phyloP scores from a whole-genome alignment of 2,888 invertebrate species.

The Epinotia nisella region DNA sequence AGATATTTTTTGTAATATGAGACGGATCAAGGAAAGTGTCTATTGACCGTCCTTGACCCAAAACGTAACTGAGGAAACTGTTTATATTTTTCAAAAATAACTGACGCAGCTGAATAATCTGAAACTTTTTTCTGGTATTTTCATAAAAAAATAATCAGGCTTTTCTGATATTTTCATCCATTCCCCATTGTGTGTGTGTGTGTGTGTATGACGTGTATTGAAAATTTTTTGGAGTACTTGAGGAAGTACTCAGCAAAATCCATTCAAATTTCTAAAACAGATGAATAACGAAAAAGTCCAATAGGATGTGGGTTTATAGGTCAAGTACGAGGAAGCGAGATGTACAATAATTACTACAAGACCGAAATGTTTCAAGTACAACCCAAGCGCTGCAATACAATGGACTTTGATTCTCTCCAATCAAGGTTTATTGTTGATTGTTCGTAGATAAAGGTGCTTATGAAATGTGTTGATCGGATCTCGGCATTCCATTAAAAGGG shows the following conservation, averaged over 20 bases:
- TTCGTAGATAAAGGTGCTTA: not conserved
- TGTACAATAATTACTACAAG: conserved; percentile 22
- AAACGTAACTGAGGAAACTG: too few relatives aligned
- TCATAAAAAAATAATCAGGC: too few relatives aligned
- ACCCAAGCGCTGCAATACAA: not conserved
- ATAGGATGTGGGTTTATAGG: conserved; percentile 61
- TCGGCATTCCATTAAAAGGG: conserved; percentile 58
- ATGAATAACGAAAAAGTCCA: conserved; percentile 12
- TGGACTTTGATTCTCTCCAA: not conserved
- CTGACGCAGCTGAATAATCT: too few relatives aligned
- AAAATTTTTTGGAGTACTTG: too few relatives aligned
- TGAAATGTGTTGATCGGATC: conserved; percentile 34
- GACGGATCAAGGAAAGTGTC: too few relatives aligned
- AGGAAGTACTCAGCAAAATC: not conserved
- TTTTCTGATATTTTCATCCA: too few relatives aligned
- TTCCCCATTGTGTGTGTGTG: too few relatives aligned
- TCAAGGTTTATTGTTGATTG: not conserved
- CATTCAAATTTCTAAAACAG: conserved; percentile 3
- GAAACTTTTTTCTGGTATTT: too few relatives aligned
- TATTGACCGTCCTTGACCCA: too few relatives aligned
- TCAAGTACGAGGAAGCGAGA: conserved; percentile 60
- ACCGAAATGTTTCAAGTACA: conserved; percentile 1
- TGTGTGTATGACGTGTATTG: too few relatives aligned
- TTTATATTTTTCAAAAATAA: too few relatives aligned
- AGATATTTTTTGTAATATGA: too few relatives aligned